A percentile compares a stretch with the other conserved stretches of the same genome.
These are phyloP conservation scores for Bombus confusus DNA, from an alignment of 1,140 invertebrate species.

Conservation along the genomic window DNA sequence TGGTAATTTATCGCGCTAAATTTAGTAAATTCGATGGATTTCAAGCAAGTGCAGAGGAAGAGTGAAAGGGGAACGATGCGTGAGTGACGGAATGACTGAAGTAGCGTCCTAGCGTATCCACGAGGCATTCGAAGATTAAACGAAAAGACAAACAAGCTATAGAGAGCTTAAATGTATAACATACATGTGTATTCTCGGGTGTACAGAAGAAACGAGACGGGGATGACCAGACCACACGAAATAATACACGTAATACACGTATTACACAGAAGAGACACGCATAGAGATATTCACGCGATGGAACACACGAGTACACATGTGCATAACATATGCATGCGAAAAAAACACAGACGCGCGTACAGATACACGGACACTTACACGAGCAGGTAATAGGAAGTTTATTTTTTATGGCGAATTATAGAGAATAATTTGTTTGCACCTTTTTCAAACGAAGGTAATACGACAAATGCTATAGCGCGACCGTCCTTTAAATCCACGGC, in stretches of 20 bases:
- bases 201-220: constrained; percentile 65
- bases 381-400: constrained; percentile 77
- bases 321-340: constrained; percentile 1
- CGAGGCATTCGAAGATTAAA: constrained; percentile 60
- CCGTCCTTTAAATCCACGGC: constrained; percentile 62
- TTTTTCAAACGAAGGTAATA: constrained; percentile 68
- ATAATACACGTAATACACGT: constrained; percentile 20
- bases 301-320: constrained; percentile 27
- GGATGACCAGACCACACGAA: constrained; percentile 51
- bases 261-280: constrained; percentile 34
- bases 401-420: constrained; percentile 80
- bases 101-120: constrained; percentile 62
- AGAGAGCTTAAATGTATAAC: constrained; percentile 75
- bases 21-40: constrained; percentile 60
- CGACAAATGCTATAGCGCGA: constrained; percentile 75
- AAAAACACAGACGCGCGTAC: not conserved
- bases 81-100: constrained; percentile 50
- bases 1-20: constrained; percentile 60
- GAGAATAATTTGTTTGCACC: constrained; percentile 67
- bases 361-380: constrained; percentile 20
- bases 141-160: constrained; percentile 46
- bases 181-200: constrained; percentile 72
- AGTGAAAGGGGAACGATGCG: constrained; percentile 32
- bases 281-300: constrained; percentile 22
- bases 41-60: constrained; percentile 16